Percentiles rank a stretch among this genome's conserved stretches.
These are phyloP conservation scores for Meliscaeva auricollis DNA, from an alignment of 2,888 invertebrate species.

Conservation along the genomic window DNA sequence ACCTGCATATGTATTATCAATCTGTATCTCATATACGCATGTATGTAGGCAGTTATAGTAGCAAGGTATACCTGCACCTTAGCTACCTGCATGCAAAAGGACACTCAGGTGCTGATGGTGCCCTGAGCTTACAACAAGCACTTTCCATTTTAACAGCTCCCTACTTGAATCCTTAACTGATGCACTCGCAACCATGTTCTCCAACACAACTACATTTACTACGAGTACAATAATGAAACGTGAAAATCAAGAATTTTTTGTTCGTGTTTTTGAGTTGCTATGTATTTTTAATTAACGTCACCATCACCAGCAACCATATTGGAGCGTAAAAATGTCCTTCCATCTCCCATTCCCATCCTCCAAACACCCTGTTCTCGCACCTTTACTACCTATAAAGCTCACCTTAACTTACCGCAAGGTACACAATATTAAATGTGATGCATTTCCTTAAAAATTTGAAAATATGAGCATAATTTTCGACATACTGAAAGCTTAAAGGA, in stretches of 20 bases:
- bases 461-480: slow-evolving; percentile 54
- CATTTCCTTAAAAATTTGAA: slow-evolving; percentile 57
- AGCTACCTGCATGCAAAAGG: background rate
- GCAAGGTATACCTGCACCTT: background rate
- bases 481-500: slow-evolving; percentile 51
- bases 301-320: slow-evolving; percentile 40
- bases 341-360: background rate
- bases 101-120: slow-evolving; percentile 13
- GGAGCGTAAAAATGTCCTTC: slow-evolving; percentile 32
- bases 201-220: background rate
- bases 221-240: slow-evolving; percentile 1
- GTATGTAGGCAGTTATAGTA: background rate
- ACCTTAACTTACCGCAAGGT: slow-evolving; percentile 4
- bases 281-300: slow-evolving; percentile 57
- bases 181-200: slow-evolving; percentile 45
- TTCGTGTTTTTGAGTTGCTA: background rate
- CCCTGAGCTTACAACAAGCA: slow-evolving; percentile 35
- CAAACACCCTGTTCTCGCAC: too few relatives aligned
- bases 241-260: slow-evolving; percentile 25
- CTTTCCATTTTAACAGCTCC: slow-evolving; percentile 47
- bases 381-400: too few relatives aligned
- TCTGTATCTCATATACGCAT: background rate
- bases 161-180: slow-evolving; percentile 25
- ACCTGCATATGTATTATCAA: background rate
- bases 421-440: slow-evolving; percentile 44